These are phyloP conservation scores for Oreochromis tanganicae DNA, from an alignment of 2,113 vertebrate species.

Conservation along the genomic window DNA sequence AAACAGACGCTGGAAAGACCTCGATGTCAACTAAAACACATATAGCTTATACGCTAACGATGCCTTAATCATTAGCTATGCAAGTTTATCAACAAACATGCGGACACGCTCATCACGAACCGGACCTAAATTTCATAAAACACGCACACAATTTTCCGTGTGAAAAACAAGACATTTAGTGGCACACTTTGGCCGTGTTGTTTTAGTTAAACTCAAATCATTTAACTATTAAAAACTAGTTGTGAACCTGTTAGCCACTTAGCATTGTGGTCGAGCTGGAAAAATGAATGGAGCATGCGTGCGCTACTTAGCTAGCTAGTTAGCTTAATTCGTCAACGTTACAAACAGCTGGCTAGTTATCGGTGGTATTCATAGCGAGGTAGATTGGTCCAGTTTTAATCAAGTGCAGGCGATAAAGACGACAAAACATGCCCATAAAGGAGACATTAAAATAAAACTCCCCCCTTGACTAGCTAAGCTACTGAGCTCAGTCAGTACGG, in stretches of 20 bases:
- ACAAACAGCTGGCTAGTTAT: neutral
- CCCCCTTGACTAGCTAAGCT: neutral
- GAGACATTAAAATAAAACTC: neutral
- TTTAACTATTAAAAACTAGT: slow-evolving; percentile 7
- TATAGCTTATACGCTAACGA: neutral
- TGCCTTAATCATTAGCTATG: neutral
- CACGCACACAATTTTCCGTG: rapidly evolving
- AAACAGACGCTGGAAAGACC: neutral
- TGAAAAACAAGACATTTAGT: rapidly evolving
- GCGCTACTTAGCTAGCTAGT: slow-evolving; percentile 43
- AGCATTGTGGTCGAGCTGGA: neutral
- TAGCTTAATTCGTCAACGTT: neutral
- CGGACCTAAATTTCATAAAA: rapidly evolving
- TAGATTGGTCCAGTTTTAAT: rapidly evolving
- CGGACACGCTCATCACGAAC: neutral
- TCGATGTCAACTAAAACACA: neutral
- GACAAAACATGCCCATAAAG: rapidly evolving
- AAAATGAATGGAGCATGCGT: slow-evolving; percentile 66
- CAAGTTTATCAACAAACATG: slow-evolving; percentile 43
- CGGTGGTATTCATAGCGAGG: rapidly evolving
- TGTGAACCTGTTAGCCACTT: slow-evolving; percentile 14
- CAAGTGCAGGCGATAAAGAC: rapidly evolving
- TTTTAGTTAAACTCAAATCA: neutral
- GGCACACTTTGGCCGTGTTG: neutral
- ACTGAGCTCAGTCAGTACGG: neutral